Evolutionary conservation across 92 coral and sea anemone species (phyloP).

Genomic region (Actinernus sp.): DNA sequence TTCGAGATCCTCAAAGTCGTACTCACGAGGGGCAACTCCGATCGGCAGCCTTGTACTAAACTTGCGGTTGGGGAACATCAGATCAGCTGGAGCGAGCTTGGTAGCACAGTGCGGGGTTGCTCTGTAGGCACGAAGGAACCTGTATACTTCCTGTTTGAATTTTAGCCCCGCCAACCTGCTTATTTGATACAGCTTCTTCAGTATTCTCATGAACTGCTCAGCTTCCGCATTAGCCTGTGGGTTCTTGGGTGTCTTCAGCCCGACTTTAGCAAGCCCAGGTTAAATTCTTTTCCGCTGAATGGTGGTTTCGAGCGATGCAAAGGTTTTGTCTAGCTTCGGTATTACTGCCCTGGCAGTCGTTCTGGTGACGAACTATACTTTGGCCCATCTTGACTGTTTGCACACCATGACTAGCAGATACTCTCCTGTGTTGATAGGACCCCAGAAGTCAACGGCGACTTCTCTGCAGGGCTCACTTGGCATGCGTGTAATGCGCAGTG

Average conservation of each 20-base stretch:
- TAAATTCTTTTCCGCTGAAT: slow-evolving; percentile 28
- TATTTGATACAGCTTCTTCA: slow-evolving; percentile 46
- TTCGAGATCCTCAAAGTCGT: slow-evolving; percentile 17
- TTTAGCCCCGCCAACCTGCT: slow-evolving; percentile 9
- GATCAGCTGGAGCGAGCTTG: too few species aligned
- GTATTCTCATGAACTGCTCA: slow-evolving; percentile 47
- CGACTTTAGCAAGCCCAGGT: neutral
- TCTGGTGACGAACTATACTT: slow-evolving; percentile 19
- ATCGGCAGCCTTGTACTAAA: slow-evolving; percentile 34
- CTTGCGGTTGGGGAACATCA: slow-evolving; percentile 23
- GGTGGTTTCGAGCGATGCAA: slow-evolving; percentile 23
- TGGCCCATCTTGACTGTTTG: slow-evolving; percentile 47
- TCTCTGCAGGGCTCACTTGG: slow-evolving; percentile 21
- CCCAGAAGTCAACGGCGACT: slow-evolving; percentile 36
- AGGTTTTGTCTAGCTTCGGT: slow-evolving; percentile 20
- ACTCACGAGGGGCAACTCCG: slow-evolving; percentile 10
- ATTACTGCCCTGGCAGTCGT: too few species aligned
- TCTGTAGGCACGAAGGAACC: too few species aligned
- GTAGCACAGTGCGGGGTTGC: slow-evolving; percentile 36
- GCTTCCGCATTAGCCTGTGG: slow-evolving; percentile 44
- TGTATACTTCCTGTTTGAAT: too few species aligned
- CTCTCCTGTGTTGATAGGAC: slow-evolving; percentile 45
- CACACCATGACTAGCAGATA: slow-evolving; percentile 41
- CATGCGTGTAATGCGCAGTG: slow-evolving; percentile 22
- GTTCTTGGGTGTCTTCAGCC: slow-evolving; percentile 32